Conservation (phyloP, 2,797 vertebrate species). For the Podarcis lilfordi region DNA sequence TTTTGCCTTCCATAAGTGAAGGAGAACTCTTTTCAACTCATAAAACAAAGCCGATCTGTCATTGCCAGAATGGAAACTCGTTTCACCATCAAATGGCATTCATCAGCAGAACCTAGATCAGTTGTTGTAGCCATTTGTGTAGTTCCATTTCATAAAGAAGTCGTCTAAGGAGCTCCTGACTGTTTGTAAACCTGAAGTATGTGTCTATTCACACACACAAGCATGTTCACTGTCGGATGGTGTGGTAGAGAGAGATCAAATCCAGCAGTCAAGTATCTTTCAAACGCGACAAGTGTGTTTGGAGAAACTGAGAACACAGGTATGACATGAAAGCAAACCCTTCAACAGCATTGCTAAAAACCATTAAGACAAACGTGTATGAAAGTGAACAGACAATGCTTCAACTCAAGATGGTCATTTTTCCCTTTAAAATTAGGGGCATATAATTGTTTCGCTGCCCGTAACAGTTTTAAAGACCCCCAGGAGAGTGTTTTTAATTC, state of each 20-base stretch:
- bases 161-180: conserved; percentile 41
- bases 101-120: conserved; percentile 61
- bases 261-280: conserved; percentile 73
- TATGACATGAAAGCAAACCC: conserved; percentile 72
- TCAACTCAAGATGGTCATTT: conserved; percentile 50
- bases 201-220: conserved; percentile 46
- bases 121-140: conserved; percentile 40
- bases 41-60: conserved; percentile 68
- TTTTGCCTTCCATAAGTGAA: conserved; percentile 70
- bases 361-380: conserved; percentile 70
- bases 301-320: conserved; percentile 68
- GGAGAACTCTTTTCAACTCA: conserved; percentile 69
- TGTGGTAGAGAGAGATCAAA: conserved; percentile 71
- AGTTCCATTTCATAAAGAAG: conserved; percentile 67
- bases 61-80: conserved; percentile 64
- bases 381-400: conserved; percentile 72
- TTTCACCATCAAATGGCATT: conserved; percentile 60
- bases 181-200: conserved; percentile 66
- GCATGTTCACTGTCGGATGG: conserved; percentile 59
- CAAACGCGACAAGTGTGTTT: conserved; percentile 72
- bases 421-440: conserved; percentile 37
- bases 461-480: conserved; percentile 53
- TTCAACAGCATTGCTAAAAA: conserved; percentile 70
- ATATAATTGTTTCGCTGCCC: conserved; percentile 54
- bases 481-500: conserved; percentile 60